Evolutionary conservation across 1,140 invertebrate genomes (phyloP), one percentile per base, ranked within the genome.

Genomic region (Panulirus ornatus): DNA sequence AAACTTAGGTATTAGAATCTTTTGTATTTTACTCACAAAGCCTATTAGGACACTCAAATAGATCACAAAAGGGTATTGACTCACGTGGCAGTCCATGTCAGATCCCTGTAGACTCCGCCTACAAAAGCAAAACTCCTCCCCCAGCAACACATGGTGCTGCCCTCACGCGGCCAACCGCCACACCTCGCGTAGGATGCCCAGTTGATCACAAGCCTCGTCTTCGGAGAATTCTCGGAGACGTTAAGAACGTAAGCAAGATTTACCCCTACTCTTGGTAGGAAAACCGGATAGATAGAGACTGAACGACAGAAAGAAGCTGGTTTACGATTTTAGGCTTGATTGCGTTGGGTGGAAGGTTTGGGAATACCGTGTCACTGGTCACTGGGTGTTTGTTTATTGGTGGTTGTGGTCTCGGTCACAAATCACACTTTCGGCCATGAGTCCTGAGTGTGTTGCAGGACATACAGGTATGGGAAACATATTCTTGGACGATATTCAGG

Each of bases 141-240:
- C 40, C 70, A 9, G 34, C 88, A 70, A 83, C 88, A 81, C 88
- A 83, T 22, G 51, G 70, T 83, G 88, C 88, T 89, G 88, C 88
- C 88, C 22, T 36, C 88, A 36, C 19, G 22, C 88, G 88, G 88
- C 79, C 81, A 70, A 42, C 36, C n/a, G 16, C 16, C 63, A 34
- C 63, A 58, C 36, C 40, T 54, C 76, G 11, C 30, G 8, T 38
- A 30, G 0, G 40, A 36, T 82, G 66, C 76, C 86, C 86, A 82
- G 86, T 86, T 63, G 51, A 11, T 9, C 84, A 38, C 84, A 58
- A 47, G 75, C n/a, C 27, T 78, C 75, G 44, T 38, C 75, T n/a
- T 16, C 40, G 44, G 19, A 78, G 75, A 78, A 78, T 78, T 78
- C 40, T 78, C 75, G 40, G 40, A n/a, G 40, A 19, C 36, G 75